Base-by-base conservation (phyloP, 2,797 vertebrate species). In the Halcyon leucocephala region DNA sequence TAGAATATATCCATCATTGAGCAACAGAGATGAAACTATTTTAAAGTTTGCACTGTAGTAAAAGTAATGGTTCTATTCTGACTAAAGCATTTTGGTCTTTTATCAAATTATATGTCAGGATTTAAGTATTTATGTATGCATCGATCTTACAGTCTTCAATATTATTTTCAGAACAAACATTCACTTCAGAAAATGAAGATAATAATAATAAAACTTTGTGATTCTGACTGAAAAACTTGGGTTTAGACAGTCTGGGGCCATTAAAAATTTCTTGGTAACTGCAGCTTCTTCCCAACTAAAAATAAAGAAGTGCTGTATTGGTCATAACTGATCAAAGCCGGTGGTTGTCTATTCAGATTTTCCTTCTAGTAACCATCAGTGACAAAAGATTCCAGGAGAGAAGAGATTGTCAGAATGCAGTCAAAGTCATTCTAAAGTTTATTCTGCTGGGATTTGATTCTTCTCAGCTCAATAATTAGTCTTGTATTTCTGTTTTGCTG, bases 151-250 rank as follows among this genome's bases (percentile, higher is more conserved):
- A 89, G 9, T 46, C 44, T 73, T 86, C 44, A 74, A 10, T 84
- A 61, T 70, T 84, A 89, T 90, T 93, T 94, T 84, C n/a, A 61
- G 78, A 78, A 77, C 26, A 93, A 91, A 74, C 35, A 26, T 67
- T 87, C 18, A 9, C 2, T 71, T 89, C 52, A 66, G 42, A 84
- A 96, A 89, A 57, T 57, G 21, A 79, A 67, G 10, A 20, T 74
- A 51, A 51, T 81, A 71, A 64, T 90, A 81, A 25, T 70, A 86
- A 51, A 9, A 16, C 13, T 73, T 82, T 51, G 7, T 77, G 37
- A 71, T 89, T 89, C 17, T 86, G 42, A 52, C 7, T 82, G 26
- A 42, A 83, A 82, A 52, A n/a, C 4, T 62, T 85, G 5, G 11
- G 5, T 6, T 73, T 64, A 67, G 44, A 14, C 31, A 42, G 26